Evolutionary conservation across 2,888 invertebrate genomes (phyloP).

Genomic region (Kuschelorhynchus macadamiae): DNA sequence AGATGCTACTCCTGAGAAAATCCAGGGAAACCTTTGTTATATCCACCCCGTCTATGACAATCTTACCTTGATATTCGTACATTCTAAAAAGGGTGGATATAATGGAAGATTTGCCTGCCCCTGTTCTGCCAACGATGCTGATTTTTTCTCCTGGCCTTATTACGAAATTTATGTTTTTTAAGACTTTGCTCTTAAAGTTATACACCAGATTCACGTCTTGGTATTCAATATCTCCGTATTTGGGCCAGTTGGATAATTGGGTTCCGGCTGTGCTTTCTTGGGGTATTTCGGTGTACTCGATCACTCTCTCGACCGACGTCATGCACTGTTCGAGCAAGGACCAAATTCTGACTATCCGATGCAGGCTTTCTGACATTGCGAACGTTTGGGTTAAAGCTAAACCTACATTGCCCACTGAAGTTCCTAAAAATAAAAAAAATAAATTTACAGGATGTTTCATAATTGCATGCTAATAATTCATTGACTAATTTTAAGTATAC

Average conservation of each 20-base stretch:
- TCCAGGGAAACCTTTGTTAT: slow-evolving; percentile 78
- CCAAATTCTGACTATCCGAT: slow-evolving; percentile 81
- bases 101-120: slow-evolving; percentile 84
- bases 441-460: too few species aligned
- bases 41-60: slow-evolving; percentile 84
- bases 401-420: slow-evolving; percentile 54
- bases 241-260: slow-evolving; percentile 80
- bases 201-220: slow-evolving; percentile 80
- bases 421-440: slow-evolving; percentile 42
- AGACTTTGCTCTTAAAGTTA: slow-evolving; percentile 78
- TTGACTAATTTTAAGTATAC: too few species aligned
- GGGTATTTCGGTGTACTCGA: slow-evolving; percentile 68
- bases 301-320: slow-evolving; percentile 89
- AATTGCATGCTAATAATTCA: too few species aligned
- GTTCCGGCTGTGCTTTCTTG: slow-evolving; percentile 58
- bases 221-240: slow-evolving; percentile 77
- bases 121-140: slow-evolving; percentile 85
- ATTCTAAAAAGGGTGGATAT: slow-evolving; percentile 84
- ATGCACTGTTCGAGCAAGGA: slow-evolving; percentile 84
- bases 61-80: slow-evolving; percentile 80
- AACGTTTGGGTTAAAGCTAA: slow-evolving; percentile 86
- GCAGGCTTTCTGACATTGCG: slow-evolving; percentile 77
- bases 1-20: slow-evolving; percentile 79
- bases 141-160: slow-evolving; percentile 80
- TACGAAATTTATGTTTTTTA: slow-evolving; percentile 77